Conservation (phyloP, 1,140 invertebrate genomes). For the Anastatus disparis region DNA sequence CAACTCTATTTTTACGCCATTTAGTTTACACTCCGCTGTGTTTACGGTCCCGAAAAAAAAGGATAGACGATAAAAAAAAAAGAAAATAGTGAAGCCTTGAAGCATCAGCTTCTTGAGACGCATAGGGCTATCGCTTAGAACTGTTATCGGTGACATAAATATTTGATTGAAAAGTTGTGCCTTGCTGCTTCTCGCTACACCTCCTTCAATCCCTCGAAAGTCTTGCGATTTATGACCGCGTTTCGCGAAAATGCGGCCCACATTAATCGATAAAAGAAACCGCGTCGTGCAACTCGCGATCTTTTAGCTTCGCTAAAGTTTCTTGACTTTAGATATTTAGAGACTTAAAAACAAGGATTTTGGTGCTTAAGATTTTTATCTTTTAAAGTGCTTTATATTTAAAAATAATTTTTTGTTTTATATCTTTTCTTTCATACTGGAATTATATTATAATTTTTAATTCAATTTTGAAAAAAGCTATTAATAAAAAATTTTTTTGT, state of each 20-base stretch:
- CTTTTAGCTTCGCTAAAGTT: neutral
- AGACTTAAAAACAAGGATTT: no score
- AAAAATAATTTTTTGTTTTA: neutral
- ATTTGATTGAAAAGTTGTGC: slow-evolving; percentile 36
- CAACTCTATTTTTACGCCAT: slow-evolving; percentile 15
- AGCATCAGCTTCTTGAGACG: neutral
- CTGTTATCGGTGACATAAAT: slow-evolving; percentile 37
- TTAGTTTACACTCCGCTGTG: slow-evolving; percentile 20
- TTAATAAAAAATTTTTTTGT: no score
- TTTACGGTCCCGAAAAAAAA: slow-evolving; percentile 30
- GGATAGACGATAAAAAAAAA: slow-evolving; percentile 16
- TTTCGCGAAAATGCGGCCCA: neutral
- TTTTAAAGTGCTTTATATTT: neutral
- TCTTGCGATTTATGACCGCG: slow-evolving; percentile 14
- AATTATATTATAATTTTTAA: no score
- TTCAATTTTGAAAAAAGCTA: no score
- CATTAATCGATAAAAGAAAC: slow-evolving; percentile 13
- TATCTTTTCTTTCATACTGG: no score
- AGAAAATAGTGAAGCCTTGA: slow-evolving; percentile 1
- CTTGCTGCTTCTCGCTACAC: neutral
- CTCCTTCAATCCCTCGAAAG: no score
- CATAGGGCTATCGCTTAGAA: slow-evolving; percentile 15
- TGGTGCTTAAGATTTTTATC: no score
- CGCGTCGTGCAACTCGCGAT: neutral
- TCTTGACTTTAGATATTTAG: no score